Percentiles rank a stretch among this genome's conserved stretches.
These are phyloP conservation scores for Harpegnathos saltator DNA, from an alignment of 1,140 invertebrate genomes.

Conservation along the genomic window DNA sequence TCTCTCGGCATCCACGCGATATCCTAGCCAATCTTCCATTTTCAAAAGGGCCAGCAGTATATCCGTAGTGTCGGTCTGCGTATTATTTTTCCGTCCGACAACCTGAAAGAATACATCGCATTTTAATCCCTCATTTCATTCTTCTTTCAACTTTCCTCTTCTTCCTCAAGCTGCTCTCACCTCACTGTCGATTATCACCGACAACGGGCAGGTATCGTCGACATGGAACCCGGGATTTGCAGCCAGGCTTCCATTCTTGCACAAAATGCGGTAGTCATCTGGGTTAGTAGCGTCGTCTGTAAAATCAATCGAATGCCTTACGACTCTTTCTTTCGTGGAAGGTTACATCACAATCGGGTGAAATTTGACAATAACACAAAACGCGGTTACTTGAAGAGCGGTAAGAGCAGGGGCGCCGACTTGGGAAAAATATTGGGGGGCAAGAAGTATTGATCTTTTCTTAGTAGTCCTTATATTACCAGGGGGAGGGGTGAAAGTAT, in stretches of 20 bases:
- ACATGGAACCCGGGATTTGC: constrained; percentile 84
- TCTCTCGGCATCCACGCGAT: constrained; percentile 66
- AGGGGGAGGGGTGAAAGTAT: too few species aligned
- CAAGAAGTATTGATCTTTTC: too few species aligned
- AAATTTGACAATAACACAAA: too few species aligned
- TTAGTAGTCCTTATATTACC: too few species aligned
- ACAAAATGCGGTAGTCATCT: constrained; percentile 85
- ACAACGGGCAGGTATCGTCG: constrained; percentile 86
- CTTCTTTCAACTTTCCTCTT: too few species aligned
- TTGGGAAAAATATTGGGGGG: too few species aligned
- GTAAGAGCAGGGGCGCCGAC: too few species aligned
- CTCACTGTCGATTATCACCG: constrained; percentile 87
- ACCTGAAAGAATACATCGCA: constrained; percentile 79
- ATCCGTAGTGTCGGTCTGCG: constrained; percentile 80
- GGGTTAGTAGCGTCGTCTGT: constrained; percentile 18
- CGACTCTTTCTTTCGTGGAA: too few species aligned
- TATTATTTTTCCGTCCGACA: constrained; percentile 76
- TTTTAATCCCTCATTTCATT: too few species aligned
- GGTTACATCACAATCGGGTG: too few species aligned
- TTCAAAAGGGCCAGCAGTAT: constrained; percentile 84
- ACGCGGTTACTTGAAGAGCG: too few species aligned
- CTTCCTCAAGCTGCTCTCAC: constrained; percentile 76
- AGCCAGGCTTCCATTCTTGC: constrained; percentile 87
- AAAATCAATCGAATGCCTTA: neutral
- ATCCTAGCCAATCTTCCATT: constrained; percentile 86